Evolutionary conservation across 2,113 vertebrate species (phyloP), one percentile per base, ranked within the genome.

Genomic region (Dicaeum eximium): DNA sequence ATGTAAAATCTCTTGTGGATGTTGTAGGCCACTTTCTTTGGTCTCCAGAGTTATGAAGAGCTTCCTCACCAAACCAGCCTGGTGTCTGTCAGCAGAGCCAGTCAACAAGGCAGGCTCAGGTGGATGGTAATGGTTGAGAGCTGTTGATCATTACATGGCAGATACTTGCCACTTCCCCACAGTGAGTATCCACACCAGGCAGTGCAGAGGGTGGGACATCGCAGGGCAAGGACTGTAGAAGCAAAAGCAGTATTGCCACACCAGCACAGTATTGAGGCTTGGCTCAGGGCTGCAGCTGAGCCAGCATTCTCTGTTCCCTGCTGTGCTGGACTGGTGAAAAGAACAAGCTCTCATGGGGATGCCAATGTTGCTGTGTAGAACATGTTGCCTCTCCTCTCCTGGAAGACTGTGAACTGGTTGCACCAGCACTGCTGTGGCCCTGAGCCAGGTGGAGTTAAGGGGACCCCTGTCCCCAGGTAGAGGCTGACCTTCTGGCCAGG

Each of bases 291-390:
- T 67, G 50, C 58, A 83, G 62, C 77, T 72, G 58, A 93, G 62
- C 53, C 0, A 0, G 56, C 33, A 42, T 50, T 57, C 47, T 58
- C 58, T 83, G 40, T 38, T 88, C 5, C 1, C 9, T 78, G 28
- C 47, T 77, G 48, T 78, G 77, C 72, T 86, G 64, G 62, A 57
- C 40, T 13, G 30, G 25, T 45, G 51, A 53, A 70, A 71, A 53
- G 22, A 66, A 67, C 1, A 3, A 62, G 51, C 48, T 79, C 5
- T 2, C 19, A 7, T 2, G n/a, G 28, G 45, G n/a, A 44, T 53
- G 48, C 62, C 47, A 31, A 0, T 51, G 44, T 50, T 58, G 44
- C 57, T 88, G 35, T 27, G 35, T 35, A 82, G 38, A 54, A 80
- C 5, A 45, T 51, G 17, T 51, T 77, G 48, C 31, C 25, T 28